Evolutionary conservation across 1,140 invertebrate genomes (phyloP).

Genomic region (Micrasema longulum): DNA sequence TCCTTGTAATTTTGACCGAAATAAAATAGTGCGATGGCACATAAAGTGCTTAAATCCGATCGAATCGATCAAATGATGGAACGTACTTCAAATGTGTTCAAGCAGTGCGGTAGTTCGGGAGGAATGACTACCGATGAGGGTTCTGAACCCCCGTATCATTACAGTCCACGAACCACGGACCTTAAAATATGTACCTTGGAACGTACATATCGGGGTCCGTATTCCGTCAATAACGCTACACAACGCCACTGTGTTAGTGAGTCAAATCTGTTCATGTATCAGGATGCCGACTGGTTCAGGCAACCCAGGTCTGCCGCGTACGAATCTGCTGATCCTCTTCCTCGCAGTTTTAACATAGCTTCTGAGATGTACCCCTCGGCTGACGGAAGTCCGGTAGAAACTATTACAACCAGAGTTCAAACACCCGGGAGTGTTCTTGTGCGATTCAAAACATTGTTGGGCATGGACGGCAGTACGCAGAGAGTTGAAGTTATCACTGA

Average conservation of each 20-base stretch:
- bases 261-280: conserved; percentile 48
- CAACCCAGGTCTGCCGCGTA: conserved; percentile 25
- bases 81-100: conserved; percentile 47
- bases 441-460: conserved; percentile 43
- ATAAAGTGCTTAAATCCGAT: conserved; percentile 36
- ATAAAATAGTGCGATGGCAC: conserved; percentile 28
- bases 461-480: conserved; percentile 45
- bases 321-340: conserved; percentile 21
- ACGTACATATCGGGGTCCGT: conserved; percentile 38
- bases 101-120: conserved; percentile 45
- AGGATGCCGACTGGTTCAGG: conserved; percentile 48
- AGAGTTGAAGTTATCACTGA: conserved; percentile 39
- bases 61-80: conserved; percentile 44
- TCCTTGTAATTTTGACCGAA: too few relatives aligned
- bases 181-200: conserved; percentile 52
- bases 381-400: conserved; percentile 39
- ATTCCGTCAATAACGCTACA: not conserved
- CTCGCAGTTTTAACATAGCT: conserved; percentile 27
- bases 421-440: conserved; percentile 36
- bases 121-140: conserved; percentile 5
- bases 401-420: conserved; percentile 27
- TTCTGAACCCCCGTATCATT: conserved; percentile 36
- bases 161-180: conserved; percentile 25
- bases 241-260: conserved; percentile 49
- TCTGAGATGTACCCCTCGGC: conserved; percentile 39